Conservation (phyloP, 1,140 invertebrate genomes). For the Galleria mellonella region DNA sequence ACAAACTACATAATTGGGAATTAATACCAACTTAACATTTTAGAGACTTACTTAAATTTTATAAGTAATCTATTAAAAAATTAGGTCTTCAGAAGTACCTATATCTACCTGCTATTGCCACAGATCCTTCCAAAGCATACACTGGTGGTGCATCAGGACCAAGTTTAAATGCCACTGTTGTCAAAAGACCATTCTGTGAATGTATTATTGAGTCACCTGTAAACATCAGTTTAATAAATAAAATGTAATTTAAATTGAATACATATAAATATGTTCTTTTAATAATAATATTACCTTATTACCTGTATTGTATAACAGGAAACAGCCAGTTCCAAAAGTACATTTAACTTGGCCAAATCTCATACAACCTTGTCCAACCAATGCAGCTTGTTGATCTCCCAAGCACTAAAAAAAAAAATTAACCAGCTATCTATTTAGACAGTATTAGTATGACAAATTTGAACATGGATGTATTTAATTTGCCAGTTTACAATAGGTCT, state of each 20-base stretch:
- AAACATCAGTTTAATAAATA: constrained; percentile 9
- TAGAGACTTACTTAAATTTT: no score
- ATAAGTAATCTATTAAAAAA: no score
- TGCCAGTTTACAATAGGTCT: no score
- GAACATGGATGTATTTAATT: no score
- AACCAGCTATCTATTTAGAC: no score
- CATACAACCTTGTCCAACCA: constrained; percentile 95
- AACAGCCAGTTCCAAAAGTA: constrained; percentile 97
- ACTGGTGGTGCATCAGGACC: constrained; percentile 84
- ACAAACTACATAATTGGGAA: no score
- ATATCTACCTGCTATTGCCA: constrained; percentile 88
- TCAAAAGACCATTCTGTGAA: constrained; percentile 92
- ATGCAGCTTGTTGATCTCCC: constrained; percentile 93
- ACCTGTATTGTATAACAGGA: constrained; percentile 95
- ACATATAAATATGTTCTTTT: not conserved
- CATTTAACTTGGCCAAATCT: constrained; percentile 92
- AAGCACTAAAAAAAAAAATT: constrained; percentile 82
- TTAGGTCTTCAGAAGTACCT: no score
- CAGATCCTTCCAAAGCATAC: constrained; percentile 94
- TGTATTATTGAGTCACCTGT: constrained; percentile 79
- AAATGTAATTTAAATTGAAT: constrained; percentile 2
- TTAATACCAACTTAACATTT: no score
- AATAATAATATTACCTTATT: constrained; percentile 6
- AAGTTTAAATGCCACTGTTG: constrained; percentile 95
- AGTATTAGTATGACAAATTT: no score